Percentiles rank a stretch among this genome's conserved stretches.
phyloP scores from a whole-genome alignment of 2,888 invertebrate genomes.

The Hylaea fasciaria region DNA sequence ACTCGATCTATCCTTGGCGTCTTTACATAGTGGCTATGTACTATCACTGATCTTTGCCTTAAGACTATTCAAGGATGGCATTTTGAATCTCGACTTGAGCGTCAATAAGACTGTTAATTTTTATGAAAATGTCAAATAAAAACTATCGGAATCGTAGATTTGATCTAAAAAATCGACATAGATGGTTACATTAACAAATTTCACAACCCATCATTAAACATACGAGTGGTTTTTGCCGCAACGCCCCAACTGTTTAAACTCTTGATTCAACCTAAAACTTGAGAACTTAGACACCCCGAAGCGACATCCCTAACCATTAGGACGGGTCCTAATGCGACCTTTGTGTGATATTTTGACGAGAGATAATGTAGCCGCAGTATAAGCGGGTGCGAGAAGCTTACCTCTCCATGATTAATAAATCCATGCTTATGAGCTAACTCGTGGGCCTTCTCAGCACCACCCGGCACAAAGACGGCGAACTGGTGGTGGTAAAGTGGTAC shows the following conservation, averaged over 20 bases:
- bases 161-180: neutral
- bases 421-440: constrained; percentile 77
- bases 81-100: too few relatives aligned
- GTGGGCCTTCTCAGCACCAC: constrained; percentile 66
- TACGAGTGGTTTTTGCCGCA: constrained; percentile 18
- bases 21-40: neutral
- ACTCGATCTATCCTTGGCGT: constrained; percentile 17
- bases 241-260: constrained; percentile 18
- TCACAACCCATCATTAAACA: neutral
- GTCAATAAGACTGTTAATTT: too few relatives aligned
- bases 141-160: too few relatives aligned
- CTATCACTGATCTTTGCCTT: neutral
- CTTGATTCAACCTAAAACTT: constrained; percentile 15
- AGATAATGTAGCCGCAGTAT: constrained; percentile 1
- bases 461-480: constrained; percentile 91
- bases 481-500: constrained; percentile 79
- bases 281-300: constrained; percentile 19
- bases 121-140: too few relatives aligned
- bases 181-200: neutral
- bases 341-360: constrained; percentile 8
- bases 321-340: constrained; percentile 3
- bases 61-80: too few relatives aligned
- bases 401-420: constrained; percentile 81
- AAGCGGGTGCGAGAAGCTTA: constrained; percentile 48
- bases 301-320: constrained; percentile 7